Conservation (phyloP, 2,888 invertebrate genomes). For the Xestoiulus laeticollis region DNA sequence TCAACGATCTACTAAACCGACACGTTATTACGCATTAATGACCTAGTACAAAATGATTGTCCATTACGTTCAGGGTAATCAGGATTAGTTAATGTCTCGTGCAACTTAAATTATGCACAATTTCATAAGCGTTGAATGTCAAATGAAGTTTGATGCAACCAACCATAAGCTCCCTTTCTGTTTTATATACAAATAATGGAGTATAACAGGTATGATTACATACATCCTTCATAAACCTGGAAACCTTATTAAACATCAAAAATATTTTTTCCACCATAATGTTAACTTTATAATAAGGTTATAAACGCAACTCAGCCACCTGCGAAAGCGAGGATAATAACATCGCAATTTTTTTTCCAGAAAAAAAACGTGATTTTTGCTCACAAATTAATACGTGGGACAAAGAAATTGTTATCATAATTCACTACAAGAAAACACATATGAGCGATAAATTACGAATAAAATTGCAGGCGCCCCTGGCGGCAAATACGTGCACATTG, state of each 20-base stretch:
- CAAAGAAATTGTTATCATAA: neutral
- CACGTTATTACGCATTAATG: neutral
- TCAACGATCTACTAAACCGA: neutral
- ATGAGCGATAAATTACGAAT: neutral
- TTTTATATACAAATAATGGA: neutral
- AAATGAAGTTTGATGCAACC: neutral
- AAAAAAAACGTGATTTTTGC: conserved; percentile 24
- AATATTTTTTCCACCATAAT: neutral
- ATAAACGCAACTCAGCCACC: neutral
- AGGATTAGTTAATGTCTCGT: neutral
- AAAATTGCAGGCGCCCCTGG: neutral
- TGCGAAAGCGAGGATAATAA: conserved; percentile 7
- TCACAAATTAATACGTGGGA: neutral
- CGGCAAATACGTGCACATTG: neutral
- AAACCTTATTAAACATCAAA: conserved; percentile 1
- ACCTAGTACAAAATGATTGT: neutral
- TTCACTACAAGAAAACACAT: too few species aligned
- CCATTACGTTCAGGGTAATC: too few species aligned
- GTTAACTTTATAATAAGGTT: conserved; percentile 1
- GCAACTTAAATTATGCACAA: neutral
- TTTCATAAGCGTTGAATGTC: neutral
- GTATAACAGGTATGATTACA: neutral
- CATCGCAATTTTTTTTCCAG: neutral
- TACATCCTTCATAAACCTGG: conserved; percentile 18
- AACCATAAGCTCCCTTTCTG: neutral